Conservation (phyloP, 2,888 invertebrate species). For the Drosophila pullipes region DNA sequence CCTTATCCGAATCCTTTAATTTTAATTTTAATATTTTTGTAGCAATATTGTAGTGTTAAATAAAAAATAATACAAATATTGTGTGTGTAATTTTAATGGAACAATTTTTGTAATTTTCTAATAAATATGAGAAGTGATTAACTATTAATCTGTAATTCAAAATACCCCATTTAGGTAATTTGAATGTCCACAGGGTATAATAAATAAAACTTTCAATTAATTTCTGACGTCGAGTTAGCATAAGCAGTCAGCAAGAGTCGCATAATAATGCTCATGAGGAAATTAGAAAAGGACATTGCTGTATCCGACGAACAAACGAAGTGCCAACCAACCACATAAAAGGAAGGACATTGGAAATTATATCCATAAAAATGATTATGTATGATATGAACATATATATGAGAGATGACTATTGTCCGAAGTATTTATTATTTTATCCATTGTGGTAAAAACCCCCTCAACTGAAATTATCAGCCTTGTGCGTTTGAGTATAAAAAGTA, state of each 20-base stretch:
- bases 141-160: background rate
- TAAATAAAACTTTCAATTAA: background rate
- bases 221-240: background rate
- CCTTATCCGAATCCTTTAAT: background rate
- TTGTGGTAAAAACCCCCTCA: slow-evolving; percentile 41
- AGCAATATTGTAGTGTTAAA: background rate
- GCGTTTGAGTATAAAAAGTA: slow-evolving; percentile 83
- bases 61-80: background rate
- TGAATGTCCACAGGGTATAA: background rate
- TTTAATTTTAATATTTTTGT: background rate
- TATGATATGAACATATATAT: slow-evolving; percentile 2
- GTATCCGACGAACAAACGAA: slow-evolving; percentile 65
- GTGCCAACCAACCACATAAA: slow-evolving; percentile 37
- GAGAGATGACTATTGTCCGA: slow-evolving; percentile 20
- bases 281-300: slow-evolving; percentile 84
- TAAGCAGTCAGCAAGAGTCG: slow-evolving; percentile 16
- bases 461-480: slow-evolving; percentile 56
- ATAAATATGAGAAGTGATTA: background rate
- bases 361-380: slow-evolving; percentile 82
- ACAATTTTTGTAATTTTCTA: background rate
- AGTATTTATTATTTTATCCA: slow-evolving; percentile 68
- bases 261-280: slow-evolving; percentile 67
- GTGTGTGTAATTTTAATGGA: background rate
- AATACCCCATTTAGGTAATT: background rate
- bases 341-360: slow-evolving; percentile 82